phyloP scores from a whole-genome alignment of 2,113 vertebrate species.

The Stomatorhinus ivindoensis region DNA sequence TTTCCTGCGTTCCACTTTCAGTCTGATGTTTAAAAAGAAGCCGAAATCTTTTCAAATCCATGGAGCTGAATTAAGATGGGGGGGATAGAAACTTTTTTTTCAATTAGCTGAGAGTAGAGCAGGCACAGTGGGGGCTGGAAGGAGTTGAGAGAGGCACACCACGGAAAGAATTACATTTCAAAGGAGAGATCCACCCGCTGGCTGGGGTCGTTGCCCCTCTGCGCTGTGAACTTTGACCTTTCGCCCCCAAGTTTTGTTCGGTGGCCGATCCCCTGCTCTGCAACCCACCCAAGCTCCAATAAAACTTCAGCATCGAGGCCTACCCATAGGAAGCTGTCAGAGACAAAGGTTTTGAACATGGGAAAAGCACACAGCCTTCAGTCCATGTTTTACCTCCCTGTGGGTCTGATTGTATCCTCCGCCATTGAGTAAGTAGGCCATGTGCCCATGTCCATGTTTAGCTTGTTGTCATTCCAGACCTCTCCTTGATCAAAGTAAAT shows the following conservation, averaged over 20 bases:
- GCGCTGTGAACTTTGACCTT: constrained; percentile 52
- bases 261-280: constrained; percentile 35
- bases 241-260: constrained; percentile 43
- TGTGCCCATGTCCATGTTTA: background rate
- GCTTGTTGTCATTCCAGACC: background rate
- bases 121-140: constrained; percentile 30
- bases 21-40: constrained; percentile 1
- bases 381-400: background rate
- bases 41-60: constrained; percentile 7
- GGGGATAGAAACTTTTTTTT: constrained; percentile 12
- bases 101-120: constrained; percentile 18
- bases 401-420: background rate
- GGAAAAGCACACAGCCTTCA: constrained; percentile 48
- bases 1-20: background rate
- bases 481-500: background rate
- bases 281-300: constrained; percentile 21
- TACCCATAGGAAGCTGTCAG: constrained; percentile 29
- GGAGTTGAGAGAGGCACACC: constrained; percentile 35
- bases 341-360: constrained; percentile 59
- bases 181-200: constrained; percentile 51
- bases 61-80: constrained; percentile 15
- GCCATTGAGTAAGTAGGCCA: background rate
- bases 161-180: constrained; percentile 52
- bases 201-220: constrained; percentile 50
- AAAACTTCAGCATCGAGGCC: constrained; percentile 26